Base-by-base conservation (phyloP, 2,113 vertebrate genomes). In the Pluvialis apricaria region DNA sequence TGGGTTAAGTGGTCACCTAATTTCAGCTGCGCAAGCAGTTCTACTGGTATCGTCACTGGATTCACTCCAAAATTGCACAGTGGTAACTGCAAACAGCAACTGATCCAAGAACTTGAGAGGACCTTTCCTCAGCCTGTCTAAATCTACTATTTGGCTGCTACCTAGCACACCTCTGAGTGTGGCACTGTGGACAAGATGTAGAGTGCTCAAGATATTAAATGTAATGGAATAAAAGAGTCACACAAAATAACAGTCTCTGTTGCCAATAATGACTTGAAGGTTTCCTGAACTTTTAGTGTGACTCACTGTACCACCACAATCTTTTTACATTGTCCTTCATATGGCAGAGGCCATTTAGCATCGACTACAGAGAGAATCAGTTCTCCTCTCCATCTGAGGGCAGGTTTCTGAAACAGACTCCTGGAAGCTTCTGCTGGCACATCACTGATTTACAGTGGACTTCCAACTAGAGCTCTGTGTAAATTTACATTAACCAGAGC, bases 401-500 rank as follows among this genome's bases (percentile, higher is more conserved):
- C 71, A 82, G 10, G 4, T 77, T 86, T 88, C 83, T 83, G 60
- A 92, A 86, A 66, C 8, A 90, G 42, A 40, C 36, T 65, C 77
- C n/a, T 79, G 15, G 15, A 31, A 72, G 5, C 40, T 75, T 83
- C 38, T 78, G 42, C 42, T 83, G 60, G 32, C 42, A 86, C 18
- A 44, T 80, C 49, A 57, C 34, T 82, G 60, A 75, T 91, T 81
- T 65, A 71, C 4, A 57, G 16, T 19, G 28, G 29, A 45, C n/a
- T 90, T 86, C 62, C 75, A 62, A 86, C 34, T 44, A 79, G 44
- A 90, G 55, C 28, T 75, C 65, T 91, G 13, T 0, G 2, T 47
- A 71, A 90, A 79, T 91, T 92, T 89, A 49, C 34, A 49, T 79
- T 68, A 92, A 69, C 18, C 21, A 65, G 52, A 89, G 29, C 19